These are phyloP conservation scores for Gymnarchus niloticus DNA, from an alignment of 2,113 vertebrate species.

Conservation along the genomic window DNA sequence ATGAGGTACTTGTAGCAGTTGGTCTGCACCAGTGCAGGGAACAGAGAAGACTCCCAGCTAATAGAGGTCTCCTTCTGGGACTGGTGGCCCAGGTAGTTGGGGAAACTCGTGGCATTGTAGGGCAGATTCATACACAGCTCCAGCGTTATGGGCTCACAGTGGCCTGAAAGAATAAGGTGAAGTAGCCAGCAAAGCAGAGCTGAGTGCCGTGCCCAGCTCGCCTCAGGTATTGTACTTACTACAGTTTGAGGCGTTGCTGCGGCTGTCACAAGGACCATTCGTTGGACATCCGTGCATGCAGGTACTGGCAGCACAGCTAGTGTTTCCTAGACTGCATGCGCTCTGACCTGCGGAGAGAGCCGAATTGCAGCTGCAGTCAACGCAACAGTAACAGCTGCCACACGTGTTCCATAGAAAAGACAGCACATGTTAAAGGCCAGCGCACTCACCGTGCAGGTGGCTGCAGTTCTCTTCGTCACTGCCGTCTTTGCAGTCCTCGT, in stretches of 20 bases:
- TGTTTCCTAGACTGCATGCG: constrained; percentile 68
- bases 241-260: constrained; percentile 64
- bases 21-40: constrained; percentile 91
- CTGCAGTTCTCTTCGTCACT: constrained; percentile 84
- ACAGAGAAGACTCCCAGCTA: constrained; percentile 91
- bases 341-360: constrained; percentile 59
- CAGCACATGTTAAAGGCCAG: background rate
- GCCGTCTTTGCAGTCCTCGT: constrained; percentile 87
- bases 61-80: constrained; percentile 87
- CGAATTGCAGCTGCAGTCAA: background rate
- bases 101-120: constrained; percentile 82
- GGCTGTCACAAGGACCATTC: constrained; percentile 58
- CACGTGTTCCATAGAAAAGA: background rate
- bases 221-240: constrained; percentile 65
- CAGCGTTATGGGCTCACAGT: constrained; percentile 83
- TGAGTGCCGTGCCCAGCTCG: background rate
- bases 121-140: constrained; percentile 94
- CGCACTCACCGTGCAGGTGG: constrained; percentile 42
- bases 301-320: constrained; percentile 62
- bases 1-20: constrained; percentile 96
- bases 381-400: background rate
- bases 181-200: background rate
- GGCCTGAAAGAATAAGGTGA: constrained; percentile 38
- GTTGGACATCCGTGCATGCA: constrained; percentile 65
- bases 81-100: constrained; percentile 87